Base-by-base conservation (phyloP, 2,113 vertebrate species). In the Lophura nycthemera region DNA sequence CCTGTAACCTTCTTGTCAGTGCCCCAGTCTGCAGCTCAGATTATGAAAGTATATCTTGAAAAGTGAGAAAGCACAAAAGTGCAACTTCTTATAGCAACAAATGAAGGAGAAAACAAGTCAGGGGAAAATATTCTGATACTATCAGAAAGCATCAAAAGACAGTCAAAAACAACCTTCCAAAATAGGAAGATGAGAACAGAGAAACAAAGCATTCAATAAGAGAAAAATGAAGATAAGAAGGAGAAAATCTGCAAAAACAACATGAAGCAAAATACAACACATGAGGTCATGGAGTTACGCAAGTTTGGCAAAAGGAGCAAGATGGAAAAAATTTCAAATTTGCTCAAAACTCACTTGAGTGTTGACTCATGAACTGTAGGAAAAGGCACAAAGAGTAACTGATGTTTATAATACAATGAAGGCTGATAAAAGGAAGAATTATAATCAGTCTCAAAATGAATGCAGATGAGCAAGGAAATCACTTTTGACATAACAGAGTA, bases 281-380 rank as follows among this genome's bases (percentile, higher is more conserved):
- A 56, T 0, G 47, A 63, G 86, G 43, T 47, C 57, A 73, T 0
- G 14, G 65, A 75, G 38, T 81, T 80, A 83, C 2, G 3, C 64
- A 74, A 92, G 32, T 57, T 64, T 87, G 86, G 92, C 84, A 94
- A 79, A 74, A 45, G 64, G 12, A 91, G 54, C 24, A 70, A 52
- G 40, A 63, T n/a, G 48, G 64, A 43, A 45, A 72, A 83, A 84
- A 83, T 10, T 16, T 71, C 87, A 93, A 77, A 83, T 69, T 92
- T 74, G 67, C 10, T 21, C 74, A 38, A 59, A 56, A 50, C 43
- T 32, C 3, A 4, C 73, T 85, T 83, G 78, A 72, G 82, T 66
- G 18, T 16, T 12, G 1, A 2, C 42, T 95, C 43, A 36, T n/a
- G 45, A 73, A 76, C 16, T 13, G 32, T 2, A 56, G 87, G 40